Conservation (phyloP, 1,140 invertebrate species). For the Sitophilus oryzae region DNA sequence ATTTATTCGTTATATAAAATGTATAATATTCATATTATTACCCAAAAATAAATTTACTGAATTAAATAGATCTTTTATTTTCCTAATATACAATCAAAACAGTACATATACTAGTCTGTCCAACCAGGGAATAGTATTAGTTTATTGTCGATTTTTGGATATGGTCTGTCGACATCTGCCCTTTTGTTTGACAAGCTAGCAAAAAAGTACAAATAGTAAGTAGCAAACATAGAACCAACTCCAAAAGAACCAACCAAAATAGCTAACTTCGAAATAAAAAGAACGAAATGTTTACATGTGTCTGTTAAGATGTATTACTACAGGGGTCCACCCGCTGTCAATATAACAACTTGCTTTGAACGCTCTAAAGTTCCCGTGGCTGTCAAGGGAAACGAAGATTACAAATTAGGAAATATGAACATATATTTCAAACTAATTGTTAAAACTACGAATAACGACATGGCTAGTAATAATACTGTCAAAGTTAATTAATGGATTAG, state of each 20-base stretch:
- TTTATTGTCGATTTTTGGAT: no score
- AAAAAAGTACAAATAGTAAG: no score
- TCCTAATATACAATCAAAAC: no score
- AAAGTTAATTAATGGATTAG: conserved; percentile 22
- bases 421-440: conserved; percentile 24
- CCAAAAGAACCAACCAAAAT: conserved; percentile 8
- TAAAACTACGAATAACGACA: conserved; percentile 26
- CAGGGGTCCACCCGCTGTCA: conserved; percentile 57
- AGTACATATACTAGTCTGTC: background rate
- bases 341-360: conserved; percentile 63
- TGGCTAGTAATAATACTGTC: conserved; percentile 25
- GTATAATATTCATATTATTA: conserved; percentile 17
- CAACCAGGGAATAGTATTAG: background rate
- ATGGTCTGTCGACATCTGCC: no score
- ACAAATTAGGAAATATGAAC: conserved; percentile 50
- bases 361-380: conserved; percentile 58
- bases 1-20: conserved; percentile 38
- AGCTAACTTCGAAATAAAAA: no score
- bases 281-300: background rate
- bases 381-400: conserved; percentile 62
- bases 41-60: conserved; percentile 28
- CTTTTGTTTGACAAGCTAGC: no score
- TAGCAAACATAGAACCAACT: background rate
- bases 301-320: conserved; percentile 48
- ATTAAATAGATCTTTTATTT: no score